A percentile compares a stretch with the other conserved stretches of the same genome.
These are phyloP conservation scores for Psilopsiagon aymara DNA, from an alignment of 2,113 vertebrate genomes.

Conservation along the genomic window DNA sequence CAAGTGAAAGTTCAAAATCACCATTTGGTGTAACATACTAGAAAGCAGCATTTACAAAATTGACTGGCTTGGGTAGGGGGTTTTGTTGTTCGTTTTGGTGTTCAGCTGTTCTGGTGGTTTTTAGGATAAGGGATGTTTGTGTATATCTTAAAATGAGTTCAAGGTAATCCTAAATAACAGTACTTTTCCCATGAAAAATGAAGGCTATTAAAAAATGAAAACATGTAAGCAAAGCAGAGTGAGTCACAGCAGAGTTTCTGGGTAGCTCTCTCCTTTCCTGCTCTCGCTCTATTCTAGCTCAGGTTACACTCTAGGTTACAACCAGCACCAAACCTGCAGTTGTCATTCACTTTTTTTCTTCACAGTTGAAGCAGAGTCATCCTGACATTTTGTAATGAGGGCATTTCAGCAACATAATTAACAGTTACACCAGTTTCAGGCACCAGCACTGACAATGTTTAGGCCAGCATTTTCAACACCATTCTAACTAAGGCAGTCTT, in stretches of 20 bases:
- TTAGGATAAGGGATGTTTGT: neutral
- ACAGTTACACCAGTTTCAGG: neutral
- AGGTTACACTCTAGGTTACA: neutral
- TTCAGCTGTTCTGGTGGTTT: neutral
- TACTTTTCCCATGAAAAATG: neutral
- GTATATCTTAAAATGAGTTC: neutral
- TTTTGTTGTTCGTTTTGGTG: neutral
- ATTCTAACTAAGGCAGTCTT: neutral
- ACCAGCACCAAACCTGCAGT: neutral
- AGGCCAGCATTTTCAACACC: neutral
- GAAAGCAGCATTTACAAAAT: neutral
- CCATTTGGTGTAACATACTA: neutral
- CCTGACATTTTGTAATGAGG: constrained; percentile 19
- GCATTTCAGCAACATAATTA: neutral
- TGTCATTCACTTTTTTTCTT: neutral
- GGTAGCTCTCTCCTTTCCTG: neutral
- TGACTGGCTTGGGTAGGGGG: neutral
- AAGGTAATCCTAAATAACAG: neutral
- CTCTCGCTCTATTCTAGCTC: neutral
- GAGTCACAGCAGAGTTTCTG: neutral
- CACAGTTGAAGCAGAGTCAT: constrained; percentile 36
- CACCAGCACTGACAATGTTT: neutral
- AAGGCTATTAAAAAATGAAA: neutral
- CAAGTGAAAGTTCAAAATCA: neutral
- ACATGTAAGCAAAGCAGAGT: neutral